Percentiles rank a stretch among this genome's conserved stretches.
Evolutionary conservation across 2,113 vertebrate species (phyloP).

Genomic region (Crocuta crocuta): DNA sequence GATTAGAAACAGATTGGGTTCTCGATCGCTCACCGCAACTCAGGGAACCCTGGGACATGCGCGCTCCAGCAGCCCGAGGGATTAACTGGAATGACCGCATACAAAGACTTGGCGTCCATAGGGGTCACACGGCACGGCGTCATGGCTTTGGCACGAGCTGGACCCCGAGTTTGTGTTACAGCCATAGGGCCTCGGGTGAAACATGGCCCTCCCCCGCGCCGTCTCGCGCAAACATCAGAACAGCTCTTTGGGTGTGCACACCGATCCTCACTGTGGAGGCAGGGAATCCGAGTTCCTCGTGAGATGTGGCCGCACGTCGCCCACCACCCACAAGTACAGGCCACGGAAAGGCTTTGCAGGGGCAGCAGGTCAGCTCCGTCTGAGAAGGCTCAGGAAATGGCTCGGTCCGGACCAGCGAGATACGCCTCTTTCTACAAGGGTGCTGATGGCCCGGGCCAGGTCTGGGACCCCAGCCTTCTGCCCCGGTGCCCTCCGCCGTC

Average conservation of each 20-base stretch:
- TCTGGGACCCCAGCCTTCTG: neutral
- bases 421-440: neutral
- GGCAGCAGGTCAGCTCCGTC: neutral
- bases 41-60: neutral
- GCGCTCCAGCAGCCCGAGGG: neutral
- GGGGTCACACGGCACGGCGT: too few species aligned
- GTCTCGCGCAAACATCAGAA: too few species aligned
- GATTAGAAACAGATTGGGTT: neutral
- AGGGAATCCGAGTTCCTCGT: neutral
- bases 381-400: neutral
- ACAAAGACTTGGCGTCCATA: neutral
- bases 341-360: rapidly evolving
- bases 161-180: neutral
- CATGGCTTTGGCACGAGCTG: neutral
- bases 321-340: neutral
- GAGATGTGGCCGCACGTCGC: neutral
- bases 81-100: neutral
- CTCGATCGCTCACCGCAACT: neutral
- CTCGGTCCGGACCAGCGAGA: neutral
- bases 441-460: neutral
- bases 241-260: too few species aligned
- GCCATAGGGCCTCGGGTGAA: neutral
- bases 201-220: neutral
- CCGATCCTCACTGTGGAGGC: too few species aligned
- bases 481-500: neutral